Base-by-base conservation (phyloP, 2,888 invertebrate species). In the Melipona bicolor region DNA sequence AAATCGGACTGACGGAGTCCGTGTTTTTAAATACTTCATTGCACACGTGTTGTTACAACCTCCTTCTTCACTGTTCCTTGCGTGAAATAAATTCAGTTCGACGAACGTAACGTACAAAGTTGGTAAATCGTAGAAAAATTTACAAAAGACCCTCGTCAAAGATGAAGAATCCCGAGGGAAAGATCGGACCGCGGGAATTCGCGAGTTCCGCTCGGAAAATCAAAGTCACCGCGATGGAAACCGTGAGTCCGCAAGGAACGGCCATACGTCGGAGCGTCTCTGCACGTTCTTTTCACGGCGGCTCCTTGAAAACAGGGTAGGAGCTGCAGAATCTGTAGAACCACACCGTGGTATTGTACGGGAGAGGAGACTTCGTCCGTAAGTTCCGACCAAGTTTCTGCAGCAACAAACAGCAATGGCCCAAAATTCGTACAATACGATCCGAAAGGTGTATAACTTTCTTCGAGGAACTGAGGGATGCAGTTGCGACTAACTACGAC, bases 361-460 rank as follows among this genome's bases (percentile, higher is more conserved):
- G 59, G 70, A 74, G 68, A 71, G 68, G 74, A 62, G 77, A 77
- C 59, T 74, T 32, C 61, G 74, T 69, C 74, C 79, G 78, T 78
- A 89, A 88, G 85, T 89, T 89, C 77, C 85, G 83, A 24, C 83
- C 65, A 89, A 88, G 83, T 88, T 88, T 87, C 83, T 76, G 81
- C 73, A 73, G 80, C 89, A 85, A 83, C 88, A 85, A 87, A 89
- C 81, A 83, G 85, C 77, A 71, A 87, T 76, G 87, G 74, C 76
- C 76, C 85, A 71, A 88, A 88, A 87, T 89, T 89, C 83, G 73
- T 64, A 73, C 69, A 81, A 83, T 75, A 77, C 74, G 56, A 71
- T 79, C 64, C 64, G 75, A 79, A 84, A 83, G 67, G 67, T 71
- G 64, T 84, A 75, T 76, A 81, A 85, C 64, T 85, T 85, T 68